Evolutionary conservation across 1,140 invertebrate species (phyloP).

Genomic region (Leptestheria dahalacensis): DNA sequence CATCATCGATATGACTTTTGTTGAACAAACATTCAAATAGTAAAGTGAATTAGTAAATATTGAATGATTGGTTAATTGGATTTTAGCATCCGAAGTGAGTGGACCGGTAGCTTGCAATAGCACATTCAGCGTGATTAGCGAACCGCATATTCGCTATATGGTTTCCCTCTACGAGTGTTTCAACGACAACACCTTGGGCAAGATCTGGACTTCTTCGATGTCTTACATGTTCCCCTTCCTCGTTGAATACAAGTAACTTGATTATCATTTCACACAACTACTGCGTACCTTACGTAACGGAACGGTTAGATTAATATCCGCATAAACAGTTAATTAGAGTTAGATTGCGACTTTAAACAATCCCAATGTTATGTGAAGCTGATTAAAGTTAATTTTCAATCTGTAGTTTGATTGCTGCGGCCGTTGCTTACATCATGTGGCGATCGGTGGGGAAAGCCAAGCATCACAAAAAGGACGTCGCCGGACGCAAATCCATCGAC

Average conservation of each 20-base stretch:
- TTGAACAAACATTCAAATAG: not conserved
- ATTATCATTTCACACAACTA: not conserved
- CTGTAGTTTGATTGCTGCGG: slow-evolving; percentile 40
- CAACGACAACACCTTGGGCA: slow-evolving; percentile 41
- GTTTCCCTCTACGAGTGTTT: slow-evolving; percentile 39
- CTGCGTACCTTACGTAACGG: no score
- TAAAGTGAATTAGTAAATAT: not conserved
- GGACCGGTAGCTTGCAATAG: not conserved
- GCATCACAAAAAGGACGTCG: slow-evolving; percentile 19
- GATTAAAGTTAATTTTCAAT: no score
- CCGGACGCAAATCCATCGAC: not conserved
- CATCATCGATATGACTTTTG: not conserved
- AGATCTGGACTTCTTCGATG: slow-evolving; percentile 42
- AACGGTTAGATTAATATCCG: no score
- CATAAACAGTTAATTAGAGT: no score
- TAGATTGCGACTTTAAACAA: slow-evolving; percentile 17
- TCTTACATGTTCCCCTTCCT: slow-evolving; percentile 46
- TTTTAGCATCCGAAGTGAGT: not conserved
- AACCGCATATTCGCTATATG: slow-evolving; percentile 36
- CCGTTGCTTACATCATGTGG: slow-evolving; percentile 45
- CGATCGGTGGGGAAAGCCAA: slow-evolving; percentile 36
- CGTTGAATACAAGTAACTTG: slow-evolving; percentile 38
- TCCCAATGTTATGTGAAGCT: no score
- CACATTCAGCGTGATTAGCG: slow-evolving; percentile 24
- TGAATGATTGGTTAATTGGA: not conserved